Evolutionary conservation across 1,140 invertebrate species (phyloP).

Genomic region (Nephila pilipes): DNA sequence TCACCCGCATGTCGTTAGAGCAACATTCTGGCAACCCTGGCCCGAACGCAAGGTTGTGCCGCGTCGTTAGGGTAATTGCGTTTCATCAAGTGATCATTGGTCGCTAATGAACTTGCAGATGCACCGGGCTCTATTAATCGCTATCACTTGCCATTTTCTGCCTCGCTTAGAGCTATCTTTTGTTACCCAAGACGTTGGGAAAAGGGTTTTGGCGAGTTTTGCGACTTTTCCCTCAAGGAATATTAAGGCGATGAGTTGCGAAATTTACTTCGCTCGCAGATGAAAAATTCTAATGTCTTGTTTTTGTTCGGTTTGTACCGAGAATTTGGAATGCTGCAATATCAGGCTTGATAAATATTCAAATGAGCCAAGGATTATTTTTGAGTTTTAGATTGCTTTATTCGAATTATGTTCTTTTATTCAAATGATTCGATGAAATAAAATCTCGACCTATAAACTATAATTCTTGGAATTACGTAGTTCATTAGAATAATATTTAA

Average conservation of each 20-base stretch:
- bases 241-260: constrained; percentile 12
- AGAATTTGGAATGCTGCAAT: not conserved
- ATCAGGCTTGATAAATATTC: not conserved
- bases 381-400: not conserved
- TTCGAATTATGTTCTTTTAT: not conserved
- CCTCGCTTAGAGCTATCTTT: constrained; percentile 41
- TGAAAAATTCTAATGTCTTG: not conserved
- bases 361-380: not conserved
- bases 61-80: constrained; percentile 77
- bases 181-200: constrained; percentile 34
- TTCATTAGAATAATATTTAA: no score
- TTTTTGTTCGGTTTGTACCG: not conserved
- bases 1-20: constrained; percentile 71
- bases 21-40: constrained; percentile 68
- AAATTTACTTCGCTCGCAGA: not conserved
- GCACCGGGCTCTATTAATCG: constrained; percentile 71
- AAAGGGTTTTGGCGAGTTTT: not conserved
- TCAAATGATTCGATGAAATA: not conserved
- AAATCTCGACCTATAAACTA: no score
- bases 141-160: constrained; percentile 69
- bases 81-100: constrained; percentile 77
- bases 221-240: constrained; percentile 28
- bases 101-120: constrained; percentile 77
- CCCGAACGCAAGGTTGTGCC: not conserved
- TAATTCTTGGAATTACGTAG: no score